Evolutionary conservation across 2,113 vertebrate species (phyloP).

Genomic region (Eulemur macaco): DNA sequence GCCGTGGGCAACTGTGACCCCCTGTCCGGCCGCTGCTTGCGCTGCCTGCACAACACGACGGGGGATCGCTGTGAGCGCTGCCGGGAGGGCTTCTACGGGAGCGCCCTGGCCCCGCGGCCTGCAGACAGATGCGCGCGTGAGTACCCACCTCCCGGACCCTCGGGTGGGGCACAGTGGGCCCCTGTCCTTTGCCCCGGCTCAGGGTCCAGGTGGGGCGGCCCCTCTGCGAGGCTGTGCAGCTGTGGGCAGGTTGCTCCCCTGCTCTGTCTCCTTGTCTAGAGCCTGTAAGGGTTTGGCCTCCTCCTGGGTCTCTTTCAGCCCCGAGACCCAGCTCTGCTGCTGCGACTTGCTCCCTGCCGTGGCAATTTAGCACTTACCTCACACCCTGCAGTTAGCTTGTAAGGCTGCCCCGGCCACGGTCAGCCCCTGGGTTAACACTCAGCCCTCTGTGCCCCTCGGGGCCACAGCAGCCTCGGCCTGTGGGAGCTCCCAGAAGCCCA

Average conservation of each 20-base stretch:
- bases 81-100: conserved; percentile 88
- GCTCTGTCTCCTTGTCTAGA: not conserved
- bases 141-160: not conserved
- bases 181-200: not conserved
- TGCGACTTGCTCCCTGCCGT: not conserved
- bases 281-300: not conserved
- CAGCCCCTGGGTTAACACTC: not conserved
- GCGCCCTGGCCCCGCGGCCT: conserved; percentile 78
- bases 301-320: not conserved
- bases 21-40: conserved; percentile 89
- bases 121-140: conserved; percentile 87
- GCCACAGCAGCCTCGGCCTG: fast-evolving
- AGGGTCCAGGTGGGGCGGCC: not conserved
- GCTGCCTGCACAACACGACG: conserved; percentile 90
- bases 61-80: conserved; percentile 90
- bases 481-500: not conserved
- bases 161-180: fast-evolving
- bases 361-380: fast-evolving
- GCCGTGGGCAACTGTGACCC: conserved; percentile 92
- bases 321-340: not conserved
- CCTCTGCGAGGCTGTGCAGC: not conserved
- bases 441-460: not conserved
- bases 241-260: not conserved
- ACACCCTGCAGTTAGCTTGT: fast-evolving
- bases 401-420: fast-evolving